Conservation (phyloP, 1,140 invertebrate species). For the Macrocentrus cingulum region DNA sequence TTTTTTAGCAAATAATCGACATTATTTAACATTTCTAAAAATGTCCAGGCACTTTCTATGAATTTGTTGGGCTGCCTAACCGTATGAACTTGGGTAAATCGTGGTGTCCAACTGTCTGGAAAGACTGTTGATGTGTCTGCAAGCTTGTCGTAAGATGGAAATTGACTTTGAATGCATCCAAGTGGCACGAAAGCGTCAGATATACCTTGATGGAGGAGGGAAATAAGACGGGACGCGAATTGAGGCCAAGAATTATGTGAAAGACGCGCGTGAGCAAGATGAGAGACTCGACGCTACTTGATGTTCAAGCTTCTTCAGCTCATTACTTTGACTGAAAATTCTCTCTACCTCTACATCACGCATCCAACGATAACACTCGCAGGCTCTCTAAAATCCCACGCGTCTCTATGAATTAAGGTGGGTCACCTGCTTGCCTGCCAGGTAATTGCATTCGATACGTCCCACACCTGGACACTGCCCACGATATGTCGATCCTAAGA, state of each 20-base stretch:
- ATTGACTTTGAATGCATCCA: neutral
- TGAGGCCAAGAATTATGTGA: slow-evolving; percentile 10
- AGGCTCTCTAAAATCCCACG: slow-evolving; percentile 35
- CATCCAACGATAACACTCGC: neutral
- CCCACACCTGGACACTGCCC: slow-evolving; percentile 26
- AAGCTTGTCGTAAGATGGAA: too few relatives aligned
- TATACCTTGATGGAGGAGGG: neutral
- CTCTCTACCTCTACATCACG: too few relatives aligned
- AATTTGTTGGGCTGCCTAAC: too few relatives aligned
- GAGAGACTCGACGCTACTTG: neutral
- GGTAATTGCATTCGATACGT: slow-evolving; percentile 32
- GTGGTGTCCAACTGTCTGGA: too few relatives aligned
- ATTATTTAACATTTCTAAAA: too few relatives aligned
- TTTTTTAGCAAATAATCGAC: too few relatives aligned
- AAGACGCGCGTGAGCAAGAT: neutral
- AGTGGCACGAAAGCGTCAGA: neutral
- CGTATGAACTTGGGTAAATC: too few relatives aligned
- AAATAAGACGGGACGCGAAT: neutral
- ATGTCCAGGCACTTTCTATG: too few relatives aligned
- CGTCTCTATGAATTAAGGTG: slow-evolving; percentile 26
- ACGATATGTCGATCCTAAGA: slow-evolving; percentile 1
- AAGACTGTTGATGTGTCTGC: too few relatives aligned
- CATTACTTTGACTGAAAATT: too few relatives aligned
- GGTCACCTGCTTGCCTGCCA: slow-evolving; percentile 34
- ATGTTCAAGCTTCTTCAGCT: neutral